These are phyloP conservation scores for Apis mellifera DNA, from an alignment of 1,140 invertebrate genomes.

Conservation along the genomic window Amel_HAv3.1 CM009942.2:10136501-10137000, in stretches of 20 bases:
- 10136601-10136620: neutral
- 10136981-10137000: slow-evolving; percentile 21
- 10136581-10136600: neutral
- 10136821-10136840: neutral
- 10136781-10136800: slow-evolving; percentile 10
- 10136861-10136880: slow-evolving; percentile 19
- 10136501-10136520: slow-evolving; percentile 26
- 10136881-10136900: slow-evolving; percentile 55
- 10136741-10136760: slow-evolving; percentile 46
- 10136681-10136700: neutral
- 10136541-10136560: slow-evolving; percentile 68
- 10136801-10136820: slow-evolving; percentile 32
- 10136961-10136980: slow-evolving; percentile 62
- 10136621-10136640: slow-evolving; percentile 14
- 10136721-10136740: slow-evolving; percentile 46
- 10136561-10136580: slow-evolving; percentile 63
- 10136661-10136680: slow-evolving; percentile 4
- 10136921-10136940: slow-evolving; percentile 65
- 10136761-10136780: slow-evolving; percentile 29
- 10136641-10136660: slow-evolving; percentile 25
- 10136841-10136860: slow-evolving; percentile 24
- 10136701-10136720: too few species aligned
- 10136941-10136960: slow-evolving; percentile 68
- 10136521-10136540: slow-evolving; percentile 50
- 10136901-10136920: slow-evolving; percentile 64